These are phyloP conservation scores for Zosterops pallidus DNA, from an alignment of 2,113 vertebrate species.

Conservation along the genomic window DNA sequence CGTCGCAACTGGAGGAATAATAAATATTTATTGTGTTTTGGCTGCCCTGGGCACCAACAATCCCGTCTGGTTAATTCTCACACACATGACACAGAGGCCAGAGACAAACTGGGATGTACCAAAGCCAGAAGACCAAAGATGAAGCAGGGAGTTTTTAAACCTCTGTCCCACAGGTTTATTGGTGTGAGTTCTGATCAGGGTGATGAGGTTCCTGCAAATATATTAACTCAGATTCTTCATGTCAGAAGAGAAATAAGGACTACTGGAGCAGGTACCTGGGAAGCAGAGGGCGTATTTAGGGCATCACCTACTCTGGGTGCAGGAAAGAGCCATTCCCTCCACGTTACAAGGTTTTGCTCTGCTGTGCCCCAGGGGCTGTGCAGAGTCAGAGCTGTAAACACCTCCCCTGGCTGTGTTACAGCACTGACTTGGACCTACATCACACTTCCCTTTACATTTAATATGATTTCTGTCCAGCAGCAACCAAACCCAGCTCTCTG, in stretches of 20 bases:
- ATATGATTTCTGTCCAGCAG: neutral
- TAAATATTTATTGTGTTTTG: neutral
- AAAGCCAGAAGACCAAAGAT: neutral
- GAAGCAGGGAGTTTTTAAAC: neutral
- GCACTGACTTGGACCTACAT: neutral
- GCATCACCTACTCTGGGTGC: neutral
- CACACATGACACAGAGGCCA: neutral
- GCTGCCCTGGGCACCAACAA: neutral
- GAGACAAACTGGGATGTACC: neutral
- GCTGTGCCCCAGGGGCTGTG: neutral
- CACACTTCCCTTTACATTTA: neutral
- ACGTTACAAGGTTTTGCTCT: neutral
- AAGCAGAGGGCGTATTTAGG: neutral
- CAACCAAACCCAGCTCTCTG: neutral
- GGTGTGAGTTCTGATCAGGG: neutral
- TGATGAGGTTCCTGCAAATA: neutral
- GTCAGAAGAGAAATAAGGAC: neutral
- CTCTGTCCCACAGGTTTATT: neutral
- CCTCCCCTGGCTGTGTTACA: neutral
- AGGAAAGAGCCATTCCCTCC: neutral
- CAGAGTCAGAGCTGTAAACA: neutral
- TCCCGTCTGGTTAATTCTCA: neutral
- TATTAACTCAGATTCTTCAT: neutral
- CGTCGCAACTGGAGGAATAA: neutral
- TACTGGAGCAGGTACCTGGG: neutral